These are phyloP conservation scores for Chaetops frenatus DNA, from an alignment of 2,113 vertebrate species.

Conservation along the genomic window DNA sequence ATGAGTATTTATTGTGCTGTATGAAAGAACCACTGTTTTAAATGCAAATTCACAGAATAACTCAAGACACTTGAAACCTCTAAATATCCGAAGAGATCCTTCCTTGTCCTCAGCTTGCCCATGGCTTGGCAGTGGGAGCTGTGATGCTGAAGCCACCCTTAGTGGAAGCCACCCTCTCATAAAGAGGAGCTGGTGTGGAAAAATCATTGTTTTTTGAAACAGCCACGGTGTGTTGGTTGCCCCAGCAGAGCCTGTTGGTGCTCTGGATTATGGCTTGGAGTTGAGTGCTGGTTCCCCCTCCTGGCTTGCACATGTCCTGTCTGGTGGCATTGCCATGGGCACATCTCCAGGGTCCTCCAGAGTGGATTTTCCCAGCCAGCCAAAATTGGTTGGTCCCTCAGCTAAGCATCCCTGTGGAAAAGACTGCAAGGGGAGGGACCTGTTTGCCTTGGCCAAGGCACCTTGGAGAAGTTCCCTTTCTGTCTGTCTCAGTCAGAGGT, in stretches of 20 bases:
- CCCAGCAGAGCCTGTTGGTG: not conserved
- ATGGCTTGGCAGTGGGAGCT: fast-evolving
- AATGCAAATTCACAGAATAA: not conserved
- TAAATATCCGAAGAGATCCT: not conserved
- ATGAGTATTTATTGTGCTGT: not conserved
- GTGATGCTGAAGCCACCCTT: not conserved
- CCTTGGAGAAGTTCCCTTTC: not conserved
- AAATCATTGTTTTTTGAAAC: not conserved
- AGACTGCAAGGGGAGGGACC: not conserved
- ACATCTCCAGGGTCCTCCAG: not conserved
- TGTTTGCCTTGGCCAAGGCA: not conserved
- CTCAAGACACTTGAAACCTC: not conserved
- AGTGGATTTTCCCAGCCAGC: not conserved
- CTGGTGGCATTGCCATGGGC: fast-evolving
- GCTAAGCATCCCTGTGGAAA: not conserved
- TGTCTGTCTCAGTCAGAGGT: not conserved
- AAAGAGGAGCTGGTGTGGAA: not conserved
- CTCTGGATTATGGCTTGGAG: not conserved
- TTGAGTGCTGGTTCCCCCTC: not conserved
- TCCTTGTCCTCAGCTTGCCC: not conserved
- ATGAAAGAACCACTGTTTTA: not conserved
- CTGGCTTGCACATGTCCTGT: not conserved
- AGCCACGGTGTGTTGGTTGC: fast-evolving
- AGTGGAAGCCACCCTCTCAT: not conserved
- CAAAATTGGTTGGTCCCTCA: not conserved